phyloP scores from a whole-genome alignment of 1,140 invertebrate genomes.

The Holcopasites calliopsidis region DNA sequence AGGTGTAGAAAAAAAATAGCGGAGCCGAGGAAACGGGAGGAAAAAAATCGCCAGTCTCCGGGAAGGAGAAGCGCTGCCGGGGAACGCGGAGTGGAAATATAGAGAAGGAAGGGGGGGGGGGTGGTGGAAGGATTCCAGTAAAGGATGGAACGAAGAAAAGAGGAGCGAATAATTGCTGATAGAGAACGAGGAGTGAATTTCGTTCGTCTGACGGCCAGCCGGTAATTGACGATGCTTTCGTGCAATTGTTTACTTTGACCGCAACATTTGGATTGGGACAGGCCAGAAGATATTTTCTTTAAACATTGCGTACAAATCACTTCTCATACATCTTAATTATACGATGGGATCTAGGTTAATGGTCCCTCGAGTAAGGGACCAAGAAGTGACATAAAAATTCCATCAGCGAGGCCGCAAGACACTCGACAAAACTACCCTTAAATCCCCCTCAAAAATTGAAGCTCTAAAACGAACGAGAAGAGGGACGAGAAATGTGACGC shows the following conservation, averaged over 20 bases:
- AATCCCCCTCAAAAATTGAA: too few species aligned
- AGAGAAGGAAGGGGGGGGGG: slow-evolving; percentile 52
- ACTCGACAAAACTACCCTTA: too few species aligned
- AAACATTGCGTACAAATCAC: too few species aligned
- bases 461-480: too few species aligned
- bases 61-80: slow-evolving; percentile 57
- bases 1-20: slow-evolving; percentile 76
- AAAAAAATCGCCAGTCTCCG: slow-evolving; percentile 74
- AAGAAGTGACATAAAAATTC: too few species aligned
- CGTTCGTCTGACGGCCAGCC: background rate
- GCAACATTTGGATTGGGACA: too few species aligned
- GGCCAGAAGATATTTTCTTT: too few species aligned
- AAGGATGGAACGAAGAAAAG: slow-evolving; percentile 30
- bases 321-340: too few species aligned
- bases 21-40: slow-evolving; percentile 74
- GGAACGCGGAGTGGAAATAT: slow-evolving; percentile 52
- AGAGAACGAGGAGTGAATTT: slow-evolving; percentile 2
- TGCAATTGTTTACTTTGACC: background rate
- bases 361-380: too few species aligned
- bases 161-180: slow-evolving; percentile 18
- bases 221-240: background rate
- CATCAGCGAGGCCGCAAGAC: too few species aligned
- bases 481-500: too few species aligned
- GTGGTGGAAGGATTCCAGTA: slow-evolving; percentile 46
- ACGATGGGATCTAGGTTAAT: too few species aligned